Conservation (phyloP, 2,888 invertebrate genomes). For the Cabera pusaria region DNA sequence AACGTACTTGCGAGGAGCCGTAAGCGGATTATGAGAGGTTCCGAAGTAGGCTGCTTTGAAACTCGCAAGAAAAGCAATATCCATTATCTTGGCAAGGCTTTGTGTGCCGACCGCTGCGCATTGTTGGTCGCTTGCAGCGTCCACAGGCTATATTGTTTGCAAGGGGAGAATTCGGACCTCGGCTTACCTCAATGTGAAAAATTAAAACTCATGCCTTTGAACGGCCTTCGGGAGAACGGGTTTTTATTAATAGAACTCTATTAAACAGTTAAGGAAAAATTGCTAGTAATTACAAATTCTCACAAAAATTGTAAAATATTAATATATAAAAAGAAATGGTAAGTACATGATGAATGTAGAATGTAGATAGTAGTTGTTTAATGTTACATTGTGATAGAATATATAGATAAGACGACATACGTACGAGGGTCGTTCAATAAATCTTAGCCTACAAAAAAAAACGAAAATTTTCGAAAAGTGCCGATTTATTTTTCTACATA, state of each 20-base stretch:
- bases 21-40: conserved; percentile 81
- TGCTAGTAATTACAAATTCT: no score
- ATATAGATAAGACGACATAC: no score
- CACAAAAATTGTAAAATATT: no score
- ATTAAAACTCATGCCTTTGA: conserved; percentile 29
- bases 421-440: no score
- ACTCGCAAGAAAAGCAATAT: conserved; percentile 81
- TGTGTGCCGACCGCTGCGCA: conserved; percentile 63
- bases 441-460: no score
- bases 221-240: conserved; percentile 4
- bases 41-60: conserved; percentile 79
- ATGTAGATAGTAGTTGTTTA: no score
- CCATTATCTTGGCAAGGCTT: conserved; percentile 76
- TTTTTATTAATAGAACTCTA: conserved; percentile 10
- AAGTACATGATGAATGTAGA: no score
- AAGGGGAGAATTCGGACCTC: conserved; percentile 42
- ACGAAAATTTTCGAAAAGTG: no score
- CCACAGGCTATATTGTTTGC: conserved; percentile 56
- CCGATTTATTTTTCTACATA: no score
- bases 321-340: no score
- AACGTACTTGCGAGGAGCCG: conserved; percentile 69
- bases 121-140: conserved; percentile 61
- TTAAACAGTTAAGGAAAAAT: background rate
- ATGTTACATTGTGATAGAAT: no score
- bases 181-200: conserved; percentile 39